phyloP scores from a whole-genome alignment of 2,113 vertebrate species.

The Neodon shergylaensis region DNA sequence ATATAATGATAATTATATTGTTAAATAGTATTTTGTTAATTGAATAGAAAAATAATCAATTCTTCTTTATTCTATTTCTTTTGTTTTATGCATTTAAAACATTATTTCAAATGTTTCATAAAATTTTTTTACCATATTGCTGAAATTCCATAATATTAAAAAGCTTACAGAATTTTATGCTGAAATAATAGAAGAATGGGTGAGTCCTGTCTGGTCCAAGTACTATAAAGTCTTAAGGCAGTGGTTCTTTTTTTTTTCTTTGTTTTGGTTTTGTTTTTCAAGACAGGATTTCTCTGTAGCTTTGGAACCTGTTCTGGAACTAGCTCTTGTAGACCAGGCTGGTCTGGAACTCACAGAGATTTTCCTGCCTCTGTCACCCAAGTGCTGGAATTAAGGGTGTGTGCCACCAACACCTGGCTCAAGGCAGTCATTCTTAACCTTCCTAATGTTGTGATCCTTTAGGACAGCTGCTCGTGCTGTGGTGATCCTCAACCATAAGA shows the following conservation, averaged over 20 bases:
- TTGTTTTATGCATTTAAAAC: neutral
- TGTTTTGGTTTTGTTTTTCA: no score
- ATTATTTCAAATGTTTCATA: neutral
- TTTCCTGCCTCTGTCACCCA: no score
- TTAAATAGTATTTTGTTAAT: neutral
- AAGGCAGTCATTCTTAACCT: neutral
- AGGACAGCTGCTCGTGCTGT: neutral
- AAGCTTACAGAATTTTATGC: neutral
- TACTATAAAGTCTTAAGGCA: neutral
- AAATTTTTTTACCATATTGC: neutral
- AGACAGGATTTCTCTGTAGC: no score
- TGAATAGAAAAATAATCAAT: neutral
- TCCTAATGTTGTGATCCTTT: neutral
- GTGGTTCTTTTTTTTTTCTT: no score
- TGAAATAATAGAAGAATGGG: neutral
- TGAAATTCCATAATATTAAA: neutral
- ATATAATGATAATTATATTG: neutral
- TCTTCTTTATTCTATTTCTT: neutral
- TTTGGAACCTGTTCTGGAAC: no score
- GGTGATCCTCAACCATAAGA: neutral
- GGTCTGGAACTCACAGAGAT: no score
- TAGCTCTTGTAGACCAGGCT: no score
- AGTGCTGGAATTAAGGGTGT: no score
- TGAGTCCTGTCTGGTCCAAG: neutral
- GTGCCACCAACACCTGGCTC: no score